phyloP scores from a whole-genome alignment of 2,797 vertebrate species.

The Danio tinwini region DNA sequence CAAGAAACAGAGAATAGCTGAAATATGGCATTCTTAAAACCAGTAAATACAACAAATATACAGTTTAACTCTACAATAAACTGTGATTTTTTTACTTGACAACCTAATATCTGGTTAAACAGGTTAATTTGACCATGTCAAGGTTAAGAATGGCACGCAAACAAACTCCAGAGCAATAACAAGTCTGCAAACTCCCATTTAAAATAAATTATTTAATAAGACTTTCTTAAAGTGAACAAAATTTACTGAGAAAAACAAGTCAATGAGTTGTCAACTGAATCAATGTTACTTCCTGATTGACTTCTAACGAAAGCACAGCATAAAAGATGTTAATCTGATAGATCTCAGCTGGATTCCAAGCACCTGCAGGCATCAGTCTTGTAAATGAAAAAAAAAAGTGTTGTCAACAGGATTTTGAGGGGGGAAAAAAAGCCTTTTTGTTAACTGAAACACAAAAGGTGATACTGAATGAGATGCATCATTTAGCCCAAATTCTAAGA shows the following conservation, averaged over 20 bases:
- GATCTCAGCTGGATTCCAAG: conserved; percentile 3
- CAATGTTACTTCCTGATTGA: conserved; percentile 31
- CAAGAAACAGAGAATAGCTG: background rate
- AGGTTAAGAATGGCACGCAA: background rate
- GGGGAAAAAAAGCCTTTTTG: background rate
- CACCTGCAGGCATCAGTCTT: conserved; percentile 18
- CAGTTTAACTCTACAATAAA: conserved; percentile 5
- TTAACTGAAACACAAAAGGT: background rate
- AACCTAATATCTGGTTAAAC: conserved; percentile 15
- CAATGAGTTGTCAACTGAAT: conserved; percentile 20
- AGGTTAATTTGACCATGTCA: background rate
- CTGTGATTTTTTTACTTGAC: background rate
- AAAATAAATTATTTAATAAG: background rate
- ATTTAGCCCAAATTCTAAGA: background rate
- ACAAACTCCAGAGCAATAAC: background rate
- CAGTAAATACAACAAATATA: background rate
- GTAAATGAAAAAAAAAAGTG: background rate
- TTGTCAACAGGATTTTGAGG: background rate
- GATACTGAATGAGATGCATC: background rate
- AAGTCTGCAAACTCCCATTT: background rate
- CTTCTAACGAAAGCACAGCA: conserved; percentile 29
- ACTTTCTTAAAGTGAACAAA: background rate
- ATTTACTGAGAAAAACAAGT: background rate
- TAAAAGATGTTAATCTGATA: conserved; percentile 30
- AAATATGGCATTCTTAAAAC: background rate